These are phyloP conservation scores for Scatophagus argus DNA, from an alignment of 2,113 vertebrate species.

Conservation along the genomic window DNA sequence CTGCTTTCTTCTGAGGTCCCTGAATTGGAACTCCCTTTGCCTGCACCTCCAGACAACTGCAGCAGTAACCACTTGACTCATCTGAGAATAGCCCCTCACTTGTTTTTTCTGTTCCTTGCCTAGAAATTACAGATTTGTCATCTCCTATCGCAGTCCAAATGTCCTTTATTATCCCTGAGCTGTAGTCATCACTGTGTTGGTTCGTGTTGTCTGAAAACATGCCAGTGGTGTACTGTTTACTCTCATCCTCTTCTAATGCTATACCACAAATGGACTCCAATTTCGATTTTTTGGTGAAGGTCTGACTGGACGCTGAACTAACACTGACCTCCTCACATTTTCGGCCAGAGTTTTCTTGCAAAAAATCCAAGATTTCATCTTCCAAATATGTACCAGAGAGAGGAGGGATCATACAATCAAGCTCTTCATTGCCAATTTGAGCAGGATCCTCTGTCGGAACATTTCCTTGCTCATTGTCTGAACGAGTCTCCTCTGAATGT, in stretches of 20 bases:
- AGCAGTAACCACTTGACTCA: conserved; percentile 87
- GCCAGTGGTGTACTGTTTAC: conserved; percentile 88
- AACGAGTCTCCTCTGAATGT: conserved; percentile 98
- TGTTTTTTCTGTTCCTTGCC: conserved; percentile 84
- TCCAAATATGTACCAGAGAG: conserved; percentile 92
- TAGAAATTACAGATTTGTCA: conserved; percentile 79
- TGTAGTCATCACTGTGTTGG: conserved; percentile 90
- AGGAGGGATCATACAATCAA: conserved; percentile 90
- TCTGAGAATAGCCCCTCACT: conserved; percentile 88
- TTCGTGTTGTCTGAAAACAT: conserved; percentile 87
- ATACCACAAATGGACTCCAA: conserved; percentile 99
- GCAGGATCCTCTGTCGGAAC: conserved; percentile 90
- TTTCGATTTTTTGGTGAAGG: conserved; percentile 95
- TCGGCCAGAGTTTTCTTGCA: conserved; percentile 88
- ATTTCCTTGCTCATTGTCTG: conserved; percentile 93
- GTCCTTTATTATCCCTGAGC: conserved; percentile 98
- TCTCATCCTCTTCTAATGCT: conserved; percentile 91
- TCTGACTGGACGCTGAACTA: conserved; percentile 87
- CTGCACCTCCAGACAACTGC: conserved; percentile 90
- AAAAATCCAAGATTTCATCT: conserved; percentile 95
- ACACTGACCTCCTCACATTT: conserved; percentile 86
- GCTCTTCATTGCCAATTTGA: conserved; percentile 90
- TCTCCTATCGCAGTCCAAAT: conserved; percentile 95
- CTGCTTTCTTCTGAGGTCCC: conserved; percentile 89
- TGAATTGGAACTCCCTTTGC: conserved; percentile 84